phyloP scores from a whole-genome alignment of 1,140 invertebrate species.

The Brachystomella parvula region DNA sequence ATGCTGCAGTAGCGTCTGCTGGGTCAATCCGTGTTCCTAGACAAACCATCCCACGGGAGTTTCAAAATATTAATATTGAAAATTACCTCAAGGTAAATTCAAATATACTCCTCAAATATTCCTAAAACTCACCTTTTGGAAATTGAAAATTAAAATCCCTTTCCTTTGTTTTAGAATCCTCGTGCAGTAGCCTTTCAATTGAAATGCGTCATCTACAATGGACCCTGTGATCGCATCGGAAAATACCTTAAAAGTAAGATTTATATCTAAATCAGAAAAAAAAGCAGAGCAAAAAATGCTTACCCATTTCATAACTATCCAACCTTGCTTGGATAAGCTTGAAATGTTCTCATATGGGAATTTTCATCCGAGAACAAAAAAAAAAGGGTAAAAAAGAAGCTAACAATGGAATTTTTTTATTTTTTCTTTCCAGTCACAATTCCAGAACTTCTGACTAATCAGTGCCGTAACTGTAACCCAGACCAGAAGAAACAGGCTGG shows the following conservation, averaged over 20 bases:
- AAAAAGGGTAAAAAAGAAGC: neutral
- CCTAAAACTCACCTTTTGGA: neutral
- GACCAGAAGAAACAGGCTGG: slow-evolving; percentile 33
- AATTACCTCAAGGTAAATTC: slow-evolving; percentile 35
- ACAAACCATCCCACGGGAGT: slow-evolving; percentile 34
- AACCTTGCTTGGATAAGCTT: neutral
- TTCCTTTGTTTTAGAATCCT: slow-evolving; percentile 28
- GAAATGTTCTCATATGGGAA: neutral
- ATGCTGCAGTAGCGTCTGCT: slow-evolving; percentile 7
- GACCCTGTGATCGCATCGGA: slow-evolving; percentile 34
- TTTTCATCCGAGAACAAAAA: neutral
- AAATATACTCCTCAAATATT: neutral
- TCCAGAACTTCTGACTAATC: slow-evolving; percentile 34
- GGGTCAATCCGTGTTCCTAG: slow-evolving; percentile 21
- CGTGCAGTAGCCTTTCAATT: slow-evolving; percentile 35
- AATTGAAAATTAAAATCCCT: neutral
- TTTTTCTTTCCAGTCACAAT: slow-evolving; percentile 28
- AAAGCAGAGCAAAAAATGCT: too few species aligned
- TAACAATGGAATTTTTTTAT: neutral
- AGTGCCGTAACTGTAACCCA: slow-evolving; percentile 32
- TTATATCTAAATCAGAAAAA: too few species aligned
- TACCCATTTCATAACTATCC: too few species aligned
- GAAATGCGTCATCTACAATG: slow-evolving; percentile 38
- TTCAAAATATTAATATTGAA: slow-evolving; percentile 37
- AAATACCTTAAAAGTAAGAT: slow-evolving; percentile 36